These are phyloP conservation scores for Epinephelus lanceolatus DNA, from an alignment of 2,113 vertebrate species.

Conservation along the genomic window DNA sequence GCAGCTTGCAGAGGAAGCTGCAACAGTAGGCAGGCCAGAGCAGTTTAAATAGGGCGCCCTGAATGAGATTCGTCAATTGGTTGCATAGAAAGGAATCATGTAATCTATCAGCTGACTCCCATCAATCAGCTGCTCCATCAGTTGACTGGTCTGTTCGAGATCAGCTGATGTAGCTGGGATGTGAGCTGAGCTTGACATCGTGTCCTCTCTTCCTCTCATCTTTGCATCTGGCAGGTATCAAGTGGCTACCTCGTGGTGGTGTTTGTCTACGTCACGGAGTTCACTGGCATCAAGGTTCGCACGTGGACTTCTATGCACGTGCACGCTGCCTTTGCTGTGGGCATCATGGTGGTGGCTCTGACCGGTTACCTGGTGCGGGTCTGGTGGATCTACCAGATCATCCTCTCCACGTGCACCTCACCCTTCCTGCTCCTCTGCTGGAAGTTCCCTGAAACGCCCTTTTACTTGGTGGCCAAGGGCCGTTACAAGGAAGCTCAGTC, in stretches of 20 bases:
- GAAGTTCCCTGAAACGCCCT: slow-evolving; percentile 95
- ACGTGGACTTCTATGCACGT: slow-evolving; percentile 96
- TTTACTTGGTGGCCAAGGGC: slow-evolving; percentile 92
- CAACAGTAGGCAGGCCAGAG: too few species aligned
- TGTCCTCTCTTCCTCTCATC: not conserved
- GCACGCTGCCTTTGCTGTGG: slow-evolving; percentile 93
- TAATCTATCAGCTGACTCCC: too few species aligned
- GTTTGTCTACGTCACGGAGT: slow-evolving; percentile 97
- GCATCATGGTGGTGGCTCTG: slow-evolving; percentile 92
- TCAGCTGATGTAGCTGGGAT: too few species aligned
- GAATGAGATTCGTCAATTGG: too few species aligned
- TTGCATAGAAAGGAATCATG: too few species aligned
- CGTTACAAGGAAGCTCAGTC: slow-evolving; percentile 87
- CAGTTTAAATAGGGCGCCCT: too few species aligned
- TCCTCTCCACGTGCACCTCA: slow-evolving; percentile 89
- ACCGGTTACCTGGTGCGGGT: slow-evolving; percentile 90
- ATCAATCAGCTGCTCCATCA: too few species aligned
- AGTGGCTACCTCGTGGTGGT: slow-evolving; percentile 96
- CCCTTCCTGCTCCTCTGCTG: slow-evolving; percentile 95
- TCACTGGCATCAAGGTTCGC: slow-evolving; percentile 91
- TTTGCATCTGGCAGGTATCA: slow-evolving; percentile 84
- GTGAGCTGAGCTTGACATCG: too few species aligned
- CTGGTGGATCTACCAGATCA: slow-evolving; percentile 95
- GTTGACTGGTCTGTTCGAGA: too few species aligned
- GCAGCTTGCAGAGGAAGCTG: too few species aligned